Percentiles rank a stretch among this genome's conserved stretches.
Conservation (phyloP, 2,113 vertebrate genomes). For the Rana temporaria region DNA sequence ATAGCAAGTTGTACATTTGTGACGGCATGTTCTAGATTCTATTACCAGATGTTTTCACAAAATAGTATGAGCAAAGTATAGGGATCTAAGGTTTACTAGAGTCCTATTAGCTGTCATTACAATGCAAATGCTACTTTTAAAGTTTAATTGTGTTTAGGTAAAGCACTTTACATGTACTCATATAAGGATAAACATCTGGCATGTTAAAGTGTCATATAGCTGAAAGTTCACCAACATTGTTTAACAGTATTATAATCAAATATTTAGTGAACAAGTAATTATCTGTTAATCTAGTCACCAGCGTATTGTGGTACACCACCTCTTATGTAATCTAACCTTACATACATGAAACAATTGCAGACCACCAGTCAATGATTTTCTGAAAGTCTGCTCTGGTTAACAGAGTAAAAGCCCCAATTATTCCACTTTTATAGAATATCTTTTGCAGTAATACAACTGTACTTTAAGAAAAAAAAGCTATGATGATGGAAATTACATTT, state of each 20-base stretch:
- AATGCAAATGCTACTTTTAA: neutral
- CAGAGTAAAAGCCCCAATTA: no score
- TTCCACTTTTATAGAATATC: no score
- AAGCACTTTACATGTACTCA: neutral
- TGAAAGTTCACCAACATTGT: neutral
- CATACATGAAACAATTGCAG: neutral
- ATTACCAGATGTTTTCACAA: constrained; percentile 3
- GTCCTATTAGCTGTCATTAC: constrained; percentile 18
- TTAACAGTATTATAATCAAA: neutral
- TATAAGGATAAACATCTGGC: neutral
- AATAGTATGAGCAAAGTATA: neutral
- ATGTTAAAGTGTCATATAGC: neutral
- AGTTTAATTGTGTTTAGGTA: constrained; percentile 5
- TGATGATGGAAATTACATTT: no score
- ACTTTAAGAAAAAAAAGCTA: no score
- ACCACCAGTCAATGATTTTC: no score
- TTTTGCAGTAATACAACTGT: no score
- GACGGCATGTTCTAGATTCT: neutral
- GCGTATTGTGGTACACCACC: constrained; percentile 28
- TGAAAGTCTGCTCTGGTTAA: no score
- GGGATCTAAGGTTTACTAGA: constrained; percentile 16
- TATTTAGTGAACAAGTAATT: constrained; percentile 10
- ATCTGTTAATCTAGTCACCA: constrained; percentile 15
- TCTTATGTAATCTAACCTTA: neutral
- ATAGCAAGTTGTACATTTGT: neutral